These are phyloP conservation scores for Otolemur garnettii DNA, from an alignment of 2,113 vertebrate genomes.

Conservation along the genomic window DNA sequence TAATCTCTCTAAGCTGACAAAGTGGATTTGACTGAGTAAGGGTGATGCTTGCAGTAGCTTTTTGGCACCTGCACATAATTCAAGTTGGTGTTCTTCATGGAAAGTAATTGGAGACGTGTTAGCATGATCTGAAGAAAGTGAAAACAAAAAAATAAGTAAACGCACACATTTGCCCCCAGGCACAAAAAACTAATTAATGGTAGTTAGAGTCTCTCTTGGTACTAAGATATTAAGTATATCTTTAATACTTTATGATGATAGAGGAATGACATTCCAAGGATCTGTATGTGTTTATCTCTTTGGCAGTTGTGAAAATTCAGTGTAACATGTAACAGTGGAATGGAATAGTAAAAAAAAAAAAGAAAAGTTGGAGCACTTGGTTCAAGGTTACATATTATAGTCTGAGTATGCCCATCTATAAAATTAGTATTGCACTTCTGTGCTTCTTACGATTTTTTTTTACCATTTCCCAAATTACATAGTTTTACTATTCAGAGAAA, in stretches of 20 bases:
- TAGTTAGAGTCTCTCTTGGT: neutral
- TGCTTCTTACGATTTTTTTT: neutral
- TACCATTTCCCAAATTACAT: neutral
- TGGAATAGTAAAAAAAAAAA: neutral
- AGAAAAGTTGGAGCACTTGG: neutral
- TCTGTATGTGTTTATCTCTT: neutral
- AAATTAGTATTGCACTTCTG: neutral
- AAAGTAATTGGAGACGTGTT: neutral
- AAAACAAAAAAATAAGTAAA: constrained; percentile 18
- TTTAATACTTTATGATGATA: neutral
- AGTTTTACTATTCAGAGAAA: neutral
- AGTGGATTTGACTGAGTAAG: constrained; percentile 3
- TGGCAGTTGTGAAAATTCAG: neutral
- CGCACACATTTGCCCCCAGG: neutral
- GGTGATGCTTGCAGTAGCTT: neutral
- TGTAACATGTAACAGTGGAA: neutral
- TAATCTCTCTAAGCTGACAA: neutral
- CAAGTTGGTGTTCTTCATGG: neutral
- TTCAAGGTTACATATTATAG: neutral
- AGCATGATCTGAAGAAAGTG: neutral
- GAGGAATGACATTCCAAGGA: neutral
- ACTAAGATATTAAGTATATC: neutral
- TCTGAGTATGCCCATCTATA: neutral
- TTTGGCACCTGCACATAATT: constrained; percentile 41
- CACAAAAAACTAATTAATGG: neutral